These are phyloP conservation scores for Ibycter americanus DNA, from an alignment of 2,797 vertebrate species.

Conservation along the genomic window DNA sequence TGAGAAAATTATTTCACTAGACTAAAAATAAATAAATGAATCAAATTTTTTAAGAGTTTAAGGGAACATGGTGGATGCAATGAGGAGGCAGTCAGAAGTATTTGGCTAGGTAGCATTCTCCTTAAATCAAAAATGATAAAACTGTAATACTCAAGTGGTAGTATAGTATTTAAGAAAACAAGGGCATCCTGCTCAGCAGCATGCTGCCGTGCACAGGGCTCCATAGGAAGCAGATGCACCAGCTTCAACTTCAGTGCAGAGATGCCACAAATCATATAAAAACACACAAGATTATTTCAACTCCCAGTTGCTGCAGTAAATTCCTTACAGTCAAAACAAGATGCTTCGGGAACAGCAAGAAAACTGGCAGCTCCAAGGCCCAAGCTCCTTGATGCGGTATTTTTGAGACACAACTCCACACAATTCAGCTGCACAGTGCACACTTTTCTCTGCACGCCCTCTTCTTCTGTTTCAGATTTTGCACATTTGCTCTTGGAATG, in stretches of 20 bases:
- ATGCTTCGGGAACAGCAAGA: background rate
- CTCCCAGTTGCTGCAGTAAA: background rate
- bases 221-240: background rate
- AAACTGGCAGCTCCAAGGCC: background rate
- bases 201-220: background rate
- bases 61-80: background rate
- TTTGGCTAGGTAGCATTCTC: background rate
- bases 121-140: background rate
- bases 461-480: background rate
- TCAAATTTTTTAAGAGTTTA: background rate
- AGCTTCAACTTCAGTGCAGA: background rate
- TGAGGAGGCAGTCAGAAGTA: background rate
- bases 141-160: fast-evolving
- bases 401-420: fast-evolving
- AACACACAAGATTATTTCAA: background rate
- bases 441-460: fast-evolving
- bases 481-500: fast-evolving
- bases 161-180: background rate
- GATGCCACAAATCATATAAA: background rate
- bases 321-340: background rate
- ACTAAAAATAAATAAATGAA: constrained; percentile 44
- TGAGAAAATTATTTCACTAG: constrained; percentile 2
- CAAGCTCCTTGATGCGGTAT: fast-evolving
- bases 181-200: background rate
- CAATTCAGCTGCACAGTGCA: fast-evolving